Evolutionary conservation across 2,113 vertebrate species (phyloP).

Genomic region (Cyanoderma ruficeps): DNA sequence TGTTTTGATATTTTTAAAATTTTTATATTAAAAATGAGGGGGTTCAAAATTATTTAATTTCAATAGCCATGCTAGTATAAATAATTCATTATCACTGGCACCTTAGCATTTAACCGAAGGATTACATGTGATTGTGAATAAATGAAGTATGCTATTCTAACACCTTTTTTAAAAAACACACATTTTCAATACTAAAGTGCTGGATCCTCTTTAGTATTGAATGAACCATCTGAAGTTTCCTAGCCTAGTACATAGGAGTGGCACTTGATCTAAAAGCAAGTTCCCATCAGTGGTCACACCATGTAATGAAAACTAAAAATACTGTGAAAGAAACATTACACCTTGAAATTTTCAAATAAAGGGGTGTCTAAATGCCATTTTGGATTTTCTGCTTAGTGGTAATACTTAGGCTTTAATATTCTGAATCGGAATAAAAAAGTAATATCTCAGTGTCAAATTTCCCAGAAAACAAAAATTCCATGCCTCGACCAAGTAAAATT

Average conservation of each 20-base stretch:
- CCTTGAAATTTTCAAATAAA: background rate
- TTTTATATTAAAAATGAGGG: background rate
- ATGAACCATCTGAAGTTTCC: background rate
- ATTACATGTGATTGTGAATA: background rate
- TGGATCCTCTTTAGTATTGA: background rate
- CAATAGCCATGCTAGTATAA: background rate
- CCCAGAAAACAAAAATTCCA: constrained; percentile 2
- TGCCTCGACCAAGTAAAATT: constrained; percentile 5
- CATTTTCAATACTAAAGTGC: background rate
- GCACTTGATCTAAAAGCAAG: background rate
- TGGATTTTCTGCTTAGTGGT: background rate
- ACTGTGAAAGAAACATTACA: background rate
- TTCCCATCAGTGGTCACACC: background rate
- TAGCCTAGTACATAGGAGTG: background rate
- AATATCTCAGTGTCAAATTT: background rate
- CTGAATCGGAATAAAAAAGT: background rate
- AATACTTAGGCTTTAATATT: background rate
- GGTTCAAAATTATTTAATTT: background rate
- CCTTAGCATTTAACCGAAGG: background rate
- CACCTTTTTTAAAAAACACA: background rate
- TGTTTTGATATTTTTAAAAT: background rate
- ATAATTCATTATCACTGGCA: background rate
- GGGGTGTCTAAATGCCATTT: background rate
- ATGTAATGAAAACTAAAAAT: background rate
- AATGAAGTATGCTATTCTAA: background rate